Conservation (phyloP, 2,113 vertebrate species). For the Barnardius zonarius region DNA sequence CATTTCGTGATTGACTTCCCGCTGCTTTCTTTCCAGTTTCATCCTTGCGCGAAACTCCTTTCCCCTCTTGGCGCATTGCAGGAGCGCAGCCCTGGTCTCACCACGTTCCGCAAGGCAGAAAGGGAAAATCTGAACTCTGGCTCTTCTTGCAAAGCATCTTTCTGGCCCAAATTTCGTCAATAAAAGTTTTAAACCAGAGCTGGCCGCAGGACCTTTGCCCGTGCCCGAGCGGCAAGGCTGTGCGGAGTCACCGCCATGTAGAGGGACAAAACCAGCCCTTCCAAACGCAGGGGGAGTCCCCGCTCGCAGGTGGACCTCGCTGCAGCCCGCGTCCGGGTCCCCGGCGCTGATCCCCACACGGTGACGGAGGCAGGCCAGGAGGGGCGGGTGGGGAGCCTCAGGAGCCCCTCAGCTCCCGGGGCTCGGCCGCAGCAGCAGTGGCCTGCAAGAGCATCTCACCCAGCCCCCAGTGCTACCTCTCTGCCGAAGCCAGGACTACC, state of each 20-base stretch:
- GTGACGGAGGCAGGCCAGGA: accelerated
- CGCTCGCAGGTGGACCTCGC: accelerated
- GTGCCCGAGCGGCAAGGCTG: background rate
- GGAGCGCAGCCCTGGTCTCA: background rate
- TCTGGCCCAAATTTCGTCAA: background rate
- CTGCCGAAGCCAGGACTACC: background rate
- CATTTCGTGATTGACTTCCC: constrained; percentile 41
- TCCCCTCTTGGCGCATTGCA: background rate
- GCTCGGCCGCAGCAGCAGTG: background rate
- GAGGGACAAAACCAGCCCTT: background rate
- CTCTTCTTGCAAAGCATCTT: background rate
- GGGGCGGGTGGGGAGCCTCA: accelerated
- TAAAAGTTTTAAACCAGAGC: background rate
- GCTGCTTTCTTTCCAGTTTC: background rate
- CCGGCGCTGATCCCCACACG: background rate
- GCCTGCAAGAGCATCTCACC: background rate
- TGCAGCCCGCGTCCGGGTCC: background rate
- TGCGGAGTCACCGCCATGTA: background rate
- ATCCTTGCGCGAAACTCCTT: background rate
- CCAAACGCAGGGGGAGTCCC: accelerated
- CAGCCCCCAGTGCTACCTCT: background rate
- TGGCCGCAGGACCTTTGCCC: background rate
- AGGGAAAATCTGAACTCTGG: background rate
- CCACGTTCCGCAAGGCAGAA: background rate
- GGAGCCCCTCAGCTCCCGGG: accelerated